Conservation (phyloP, 2,113 vertebrate species). For the Neolamprologus cancellatus region DNA sequence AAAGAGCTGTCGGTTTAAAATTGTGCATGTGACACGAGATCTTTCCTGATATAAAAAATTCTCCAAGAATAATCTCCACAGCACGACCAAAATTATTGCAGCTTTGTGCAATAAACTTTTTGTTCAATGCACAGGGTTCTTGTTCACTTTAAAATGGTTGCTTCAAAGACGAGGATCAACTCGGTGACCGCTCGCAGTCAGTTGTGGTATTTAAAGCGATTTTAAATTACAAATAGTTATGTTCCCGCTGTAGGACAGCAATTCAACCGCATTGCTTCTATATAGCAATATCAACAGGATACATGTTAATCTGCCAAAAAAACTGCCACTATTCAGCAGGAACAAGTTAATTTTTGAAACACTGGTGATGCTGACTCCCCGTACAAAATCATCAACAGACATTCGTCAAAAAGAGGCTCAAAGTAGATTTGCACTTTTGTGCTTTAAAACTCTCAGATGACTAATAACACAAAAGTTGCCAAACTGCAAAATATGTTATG, state of each 20-base stretch:
- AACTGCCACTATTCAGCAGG: not conserved
- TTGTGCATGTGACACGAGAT: not conserved
- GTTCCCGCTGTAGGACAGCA: not conserved
- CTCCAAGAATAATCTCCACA: not conserved
- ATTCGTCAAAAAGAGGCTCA: not conserved
- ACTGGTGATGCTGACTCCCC: not conserved
- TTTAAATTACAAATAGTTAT: not conserved
- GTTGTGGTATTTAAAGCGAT: not conserved
- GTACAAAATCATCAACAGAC: not conserved
- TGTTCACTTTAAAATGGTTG: not conserved
- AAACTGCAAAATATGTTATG: not conserved
- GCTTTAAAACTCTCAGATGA: not conserved
- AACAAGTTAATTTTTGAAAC: not conserved
- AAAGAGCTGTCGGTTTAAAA: not conserved
- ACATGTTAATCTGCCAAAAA: not conserved
- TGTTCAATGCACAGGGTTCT: not conserved
- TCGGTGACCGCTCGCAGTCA: not conserved
- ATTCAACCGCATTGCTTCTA: not conserved
- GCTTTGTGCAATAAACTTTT: not conserved
- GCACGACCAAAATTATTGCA: not conserved
- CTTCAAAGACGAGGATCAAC: not conserved
- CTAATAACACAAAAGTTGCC: not conserved
- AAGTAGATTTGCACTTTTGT: not conserved
- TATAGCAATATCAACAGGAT: not conserved
- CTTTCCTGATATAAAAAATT: not conserved